Evolutionary conservation across 2,113 vertebrate species (phyloP), one percentile per base, ranked within the genome.

Genomic region (Sterna hirundo): DNA sequence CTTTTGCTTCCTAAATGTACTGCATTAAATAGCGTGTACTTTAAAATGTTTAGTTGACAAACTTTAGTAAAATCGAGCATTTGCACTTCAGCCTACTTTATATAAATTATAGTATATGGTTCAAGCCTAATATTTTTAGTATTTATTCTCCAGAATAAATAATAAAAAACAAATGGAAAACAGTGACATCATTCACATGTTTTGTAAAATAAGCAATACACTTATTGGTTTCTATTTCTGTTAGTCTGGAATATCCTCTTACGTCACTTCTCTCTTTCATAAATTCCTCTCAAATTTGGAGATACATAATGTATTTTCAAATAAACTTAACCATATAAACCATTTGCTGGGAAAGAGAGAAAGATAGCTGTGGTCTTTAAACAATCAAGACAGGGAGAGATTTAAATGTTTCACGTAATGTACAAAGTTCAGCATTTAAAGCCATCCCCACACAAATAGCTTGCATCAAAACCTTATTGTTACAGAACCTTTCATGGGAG

Each of bases 341-440:
- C 10, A 32, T 66, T 92, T 90, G 9, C 34, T 78, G 52, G 61
- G 40, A 79, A 86, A 90, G 40, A 58, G 9, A 66, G 11, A 10
- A 25, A 52, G 17, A 66, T 13, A 74, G 4, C 13, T 70, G 10
- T 85, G 82, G 34, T 38, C 75, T 93, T 90, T 74, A 66, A 87
- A 60, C 10, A 72, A 30, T 70, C 34, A 47, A 14, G 60, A 57
- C 9, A 30, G 51, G 15, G 15, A 78, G 15, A 17, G 21, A 66
- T 82, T 94, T 52, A 90, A 95, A 90, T 46, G 3, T 95, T 95
- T 68, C 32, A 46, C 1, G 0, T 44, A 71, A 76, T 13, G 15
- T 76, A 66, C 13, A 65, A 84, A 87, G 29, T 83, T 93, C 68
- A 82, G 26, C 34, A 65, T 88, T 95, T 93, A 60, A 96, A 93